A percentile compares a stretch with the other conserved stretches of the same genome.
phyloP scores from a whole-genome alignment of 2,888 invertebrate species.

The Epiblema foenella region DNA sequence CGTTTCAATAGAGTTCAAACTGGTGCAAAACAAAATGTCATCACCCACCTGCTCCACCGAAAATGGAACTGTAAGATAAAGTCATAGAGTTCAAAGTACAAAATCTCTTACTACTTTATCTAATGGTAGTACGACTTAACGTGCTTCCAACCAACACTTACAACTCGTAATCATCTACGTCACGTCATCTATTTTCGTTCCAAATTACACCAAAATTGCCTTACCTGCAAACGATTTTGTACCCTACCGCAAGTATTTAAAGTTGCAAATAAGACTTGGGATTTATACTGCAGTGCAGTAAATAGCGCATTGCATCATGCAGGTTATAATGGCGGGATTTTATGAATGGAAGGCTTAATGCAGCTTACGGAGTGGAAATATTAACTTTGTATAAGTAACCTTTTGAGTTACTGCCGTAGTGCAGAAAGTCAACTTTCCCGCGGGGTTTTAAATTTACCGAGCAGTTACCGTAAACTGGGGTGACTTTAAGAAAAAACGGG shows the following conservation, averaged over 20 bases:
- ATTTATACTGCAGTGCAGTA: slow-evolving; percentile 42
- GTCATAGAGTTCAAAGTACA: neutral
- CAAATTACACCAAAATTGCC: slow-evolving; percentile 23
- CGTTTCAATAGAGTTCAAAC: neutral
- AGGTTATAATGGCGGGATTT: slow-evolving; percentile 29
- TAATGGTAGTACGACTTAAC: slow-evolving; percentile 1
- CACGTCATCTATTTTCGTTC: slow-evolving; percentile 29
- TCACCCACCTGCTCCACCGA: neutral
- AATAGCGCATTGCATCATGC: slow-evolving; percentile 46
- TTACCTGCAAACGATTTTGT: neutral
- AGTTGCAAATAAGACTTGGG: slow-evolving; percentile 20
- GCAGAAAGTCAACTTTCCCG: neutral
- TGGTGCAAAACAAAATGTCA: neutral
- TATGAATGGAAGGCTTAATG: slow-evolving; percentile 23
- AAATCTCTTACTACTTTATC: neutral
- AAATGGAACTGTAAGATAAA: neutral
- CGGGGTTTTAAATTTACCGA: neutral
- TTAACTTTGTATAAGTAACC: neutral
- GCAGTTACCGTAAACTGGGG: too few species aligned
- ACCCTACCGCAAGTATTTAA: neutral
- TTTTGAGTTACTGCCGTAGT: neutral
- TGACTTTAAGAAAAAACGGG: too few species aligned
- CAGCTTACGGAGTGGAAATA: neutral
- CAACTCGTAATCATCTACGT: slow-evolving; percentile 17
- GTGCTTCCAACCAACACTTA: neutral